Percentiles rank a stretch among this genome's conserved stretches.
phyloP scores from a whole-genome alignment of 2,113 vertebrate genomes.

The Himantopus leucocephalus region DNA sequence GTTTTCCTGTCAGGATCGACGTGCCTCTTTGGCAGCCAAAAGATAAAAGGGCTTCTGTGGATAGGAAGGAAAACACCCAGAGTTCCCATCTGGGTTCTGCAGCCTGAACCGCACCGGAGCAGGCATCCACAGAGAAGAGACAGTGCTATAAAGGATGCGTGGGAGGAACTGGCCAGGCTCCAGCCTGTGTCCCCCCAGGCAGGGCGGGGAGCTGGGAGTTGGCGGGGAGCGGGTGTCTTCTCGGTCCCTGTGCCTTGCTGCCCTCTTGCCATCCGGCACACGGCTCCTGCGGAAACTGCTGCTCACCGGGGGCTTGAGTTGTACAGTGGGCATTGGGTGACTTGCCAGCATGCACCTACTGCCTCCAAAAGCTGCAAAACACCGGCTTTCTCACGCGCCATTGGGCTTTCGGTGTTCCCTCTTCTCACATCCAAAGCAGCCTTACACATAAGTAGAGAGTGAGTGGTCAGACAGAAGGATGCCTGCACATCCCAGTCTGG shows the following conservation, averaged over 20 bases:
- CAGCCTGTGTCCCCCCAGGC: not conserved
- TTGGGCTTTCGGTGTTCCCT: not conserved
- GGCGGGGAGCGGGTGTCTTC: not conserved
- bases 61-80: not conserved
- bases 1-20: not conserved
- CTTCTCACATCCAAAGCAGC: not conserved
- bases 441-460: not conserved
- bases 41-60: constrained; percentile 13
- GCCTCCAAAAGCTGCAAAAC: not conserved
- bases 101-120: not conserved
- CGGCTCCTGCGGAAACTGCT: not conserved
- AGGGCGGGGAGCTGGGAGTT: not conserved
- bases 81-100: not conserved
- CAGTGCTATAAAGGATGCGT: not conserved
- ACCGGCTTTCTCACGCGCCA: not conserved
- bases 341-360: not conserved
- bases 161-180: not conserved
- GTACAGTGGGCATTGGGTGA: not conserved
- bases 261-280: accelerated
- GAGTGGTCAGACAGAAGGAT: not conserved
- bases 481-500: not conserved
- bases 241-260: not conserved
- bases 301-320: not conserved
- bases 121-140: not conserved
- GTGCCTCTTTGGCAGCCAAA: not conserved